phyloP scores from a whole-genome alignment of 2,888 invertebrate species.

The Luffia ferchaultella region DNA sequence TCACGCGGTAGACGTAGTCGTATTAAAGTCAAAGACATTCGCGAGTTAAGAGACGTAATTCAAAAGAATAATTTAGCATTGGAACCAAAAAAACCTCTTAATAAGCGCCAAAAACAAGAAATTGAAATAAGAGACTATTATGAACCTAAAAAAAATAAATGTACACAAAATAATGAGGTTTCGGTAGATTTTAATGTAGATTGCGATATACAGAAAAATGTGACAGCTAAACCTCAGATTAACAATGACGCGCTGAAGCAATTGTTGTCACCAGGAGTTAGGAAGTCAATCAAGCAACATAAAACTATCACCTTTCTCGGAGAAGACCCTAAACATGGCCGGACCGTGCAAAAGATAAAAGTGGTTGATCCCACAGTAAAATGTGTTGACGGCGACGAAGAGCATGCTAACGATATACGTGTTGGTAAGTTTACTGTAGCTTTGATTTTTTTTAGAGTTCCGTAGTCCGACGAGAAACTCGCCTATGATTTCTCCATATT shows the following conservation, averaged over 20 bases:
- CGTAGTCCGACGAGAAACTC: too few species aligned
- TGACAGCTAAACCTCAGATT: not conserved
- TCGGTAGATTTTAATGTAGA: not conserved
- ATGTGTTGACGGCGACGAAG: conserved; percentile 25
- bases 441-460: too few species aligned
- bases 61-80: not conserved
- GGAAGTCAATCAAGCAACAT: conserved; percentile 36
- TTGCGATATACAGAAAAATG: not conserved
- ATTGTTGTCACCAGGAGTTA: conserved; percentile 35
- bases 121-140: not conserved
- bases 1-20: not conserved
- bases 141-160: too few species aligned
- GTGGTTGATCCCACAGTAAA: conserved; percentile 35
- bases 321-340: conserved; percentile 35
- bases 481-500: too few species aligned
- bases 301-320: conserved; percentile 49
- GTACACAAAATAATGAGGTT: not conserved
- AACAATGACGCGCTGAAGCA: not conserved
- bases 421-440: too few species aligned
- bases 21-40: not conserved
- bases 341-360: conserved; percentile 50
- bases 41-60: not conserved
- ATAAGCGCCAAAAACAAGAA: not conserved
- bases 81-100: not conserved
- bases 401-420: too few species aligned